phyloP scores from a whole-genome alignment of 1,140 invertebrate genomes.

The Dendrolimus kikuchii region DNA sequence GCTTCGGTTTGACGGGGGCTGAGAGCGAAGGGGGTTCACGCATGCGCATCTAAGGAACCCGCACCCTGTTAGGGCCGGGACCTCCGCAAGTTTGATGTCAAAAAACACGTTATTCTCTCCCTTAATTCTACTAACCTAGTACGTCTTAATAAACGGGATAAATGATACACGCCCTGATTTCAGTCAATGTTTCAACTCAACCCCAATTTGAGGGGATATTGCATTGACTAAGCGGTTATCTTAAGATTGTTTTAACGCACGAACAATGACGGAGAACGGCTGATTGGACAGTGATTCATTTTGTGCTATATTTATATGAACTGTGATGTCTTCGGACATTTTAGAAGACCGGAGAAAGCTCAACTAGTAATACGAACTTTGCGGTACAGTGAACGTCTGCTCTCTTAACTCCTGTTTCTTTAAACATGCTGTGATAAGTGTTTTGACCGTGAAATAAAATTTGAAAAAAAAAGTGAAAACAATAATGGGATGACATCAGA shows the following conservation, averaged over 20 bases:
- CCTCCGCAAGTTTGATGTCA: conserved; percentile 61
- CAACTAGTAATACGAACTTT: background rate
- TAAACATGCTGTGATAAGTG: no score
- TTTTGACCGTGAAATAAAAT: no score
- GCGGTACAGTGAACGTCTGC: conserved; percentile 2
- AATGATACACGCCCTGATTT: conserved; percentile 41
- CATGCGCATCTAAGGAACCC: conserved; percentile 51
- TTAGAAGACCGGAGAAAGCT: conserved; percentile 5
- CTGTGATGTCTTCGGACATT: conserved; percentile 10
- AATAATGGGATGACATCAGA: conserved; percentile 68
- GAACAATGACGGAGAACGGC: conserved; percentile 57
- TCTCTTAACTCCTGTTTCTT: no score
- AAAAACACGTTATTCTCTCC: conserved; percentile 68
- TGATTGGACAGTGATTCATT: conserved; percentile 32
- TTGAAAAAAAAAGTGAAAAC: conserved; percentile 18
- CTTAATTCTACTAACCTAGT: conserved; percentile 64
- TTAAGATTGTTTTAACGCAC: conserved; percentile 10
- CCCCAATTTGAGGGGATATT: background rate
- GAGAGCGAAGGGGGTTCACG: conserved; percentile 53
- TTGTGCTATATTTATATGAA: conserved; percentile 19
- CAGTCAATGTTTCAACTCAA: conserved; percentile 13
- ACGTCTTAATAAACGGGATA: conserved; percentile 56
- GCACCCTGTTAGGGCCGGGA: conserved; percentile 63
- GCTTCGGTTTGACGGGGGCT: conserved; percentile 50
- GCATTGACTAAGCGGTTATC: background rate